Base-by-base conservation (phyloP, 2,113 vertebrate species). In the Pica pica region DNA sequence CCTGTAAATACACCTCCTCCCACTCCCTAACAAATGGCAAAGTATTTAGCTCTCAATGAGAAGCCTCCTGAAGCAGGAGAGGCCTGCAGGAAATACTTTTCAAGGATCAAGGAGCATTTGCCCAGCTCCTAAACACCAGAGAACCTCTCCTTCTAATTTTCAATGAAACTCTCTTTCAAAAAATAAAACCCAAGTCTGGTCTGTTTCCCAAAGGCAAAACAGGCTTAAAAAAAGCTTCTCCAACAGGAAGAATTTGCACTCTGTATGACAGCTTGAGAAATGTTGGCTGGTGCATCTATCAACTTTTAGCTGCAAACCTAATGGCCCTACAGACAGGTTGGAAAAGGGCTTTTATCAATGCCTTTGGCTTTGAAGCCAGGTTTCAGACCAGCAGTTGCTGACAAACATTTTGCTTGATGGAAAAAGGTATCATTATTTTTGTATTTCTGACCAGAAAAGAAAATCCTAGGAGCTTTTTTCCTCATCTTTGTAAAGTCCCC, bases 1-100 rank as follows among this genome's bases (percentile, higher is more conserved):
- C 65, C 47, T 90, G 39, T 9, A 70, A 81, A 71, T 5, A 19
- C 15, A 35, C 9, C 56, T 71, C 41, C 27, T 52, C 11, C 4
- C 0, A 0, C 60, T 78, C 11, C 35, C 21, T 27, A 18, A 1
- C 11, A 2, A 2, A 18, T 0, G 3, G 30, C 41, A 69, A 27
- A 73, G 22, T 7, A 20, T 44, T 49, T 27, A 59, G 18, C 24
- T 46, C 18, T 81, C 53, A 27, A 10, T 20, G 23, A 64, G 21
- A 83, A 88, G 22, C 15, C 15, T 77, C 22, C 31, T 33, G 24
- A 53, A 20, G 37, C 47, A 63, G 37, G 17, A 89, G 22, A 71
- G 6, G 5, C 11, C 37, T 55, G 49, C 37, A 55, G 55, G 64
- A 91, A 50, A 35, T 87, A 30, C 18, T 85, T 71, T 41, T 22